phyloP scores from a whole-genome alignment of 2,113 vertebrate species.

The Callithrix jacchus region DNA sequence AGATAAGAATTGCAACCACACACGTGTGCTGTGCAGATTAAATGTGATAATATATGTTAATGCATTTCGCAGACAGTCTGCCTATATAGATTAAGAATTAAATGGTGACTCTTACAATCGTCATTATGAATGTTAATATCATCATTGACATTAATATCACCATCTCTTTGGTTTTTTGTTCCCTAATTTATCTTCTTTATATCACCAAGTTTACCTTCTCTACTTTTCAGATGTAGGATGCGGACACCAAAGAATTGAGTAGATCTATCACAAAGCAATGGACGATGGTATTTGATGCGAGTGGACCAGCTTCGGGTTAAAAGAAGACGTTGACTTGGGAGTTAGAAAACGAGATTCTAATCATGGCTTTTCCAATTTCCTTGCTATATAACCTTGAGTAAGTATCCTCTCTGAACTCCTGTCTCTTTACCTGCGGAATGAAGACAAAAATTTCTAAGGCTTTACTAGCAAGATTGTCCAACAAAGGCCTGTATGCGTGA shows the following conservation, averaged over 20 bases:
- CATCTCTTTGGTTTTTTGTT: background rate
- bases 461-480: background rate
- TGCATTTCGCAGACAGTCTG: background rate
- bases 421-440: background rate
- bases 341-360: background rate
- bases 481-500: background rate
- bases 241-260: background rate
- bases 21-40: background rate
- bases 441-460: background rate
- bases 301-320: background rate
- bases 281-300: accelerated
- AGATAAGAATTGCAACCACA: background rate
- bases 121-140: background rate
- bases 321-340: background rate
- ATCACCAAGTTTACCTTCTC: background rate
- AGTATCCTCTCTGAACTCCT: background rate
- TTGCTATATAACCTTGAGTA: background rate
- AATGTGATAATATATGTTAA: background rate
- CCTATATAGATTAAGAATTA: background rate
- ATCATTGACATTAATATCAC: background rate
- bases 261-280: background rate
- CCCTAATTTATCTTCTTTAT: background rate
- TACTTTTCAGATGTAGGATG: background rate
- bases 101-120: background rate
- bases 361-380: background rate